Conservation (phyloP, 2,888 invertebrate genomes). For the Leucophenga maculata region DNA sequence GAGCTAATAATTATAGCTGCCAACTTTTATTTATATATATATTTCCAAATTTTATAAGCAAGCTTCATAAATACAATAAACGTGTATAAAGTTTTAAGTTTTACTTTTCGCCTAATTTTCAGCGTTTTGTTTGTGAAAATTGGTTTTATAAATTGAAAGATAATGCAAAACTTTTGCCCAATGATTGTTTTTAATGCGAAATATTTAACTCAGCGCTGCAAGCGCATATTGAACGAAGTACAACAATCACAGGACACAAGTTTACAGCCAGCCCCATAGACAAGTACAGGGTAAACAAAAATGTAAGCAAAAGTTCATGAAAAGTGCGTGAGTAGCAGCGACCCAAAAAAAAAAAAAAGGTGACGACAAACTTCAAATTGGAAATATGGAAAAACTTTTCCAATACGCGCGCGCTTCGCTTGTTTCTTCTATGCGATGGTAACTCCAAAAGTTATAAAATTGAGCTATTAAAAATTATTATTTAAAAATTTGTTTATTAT, state of each 20-base stretch:
- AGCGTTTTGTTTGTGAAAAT: not conserved
- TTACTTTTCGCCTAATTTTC: not conserved
- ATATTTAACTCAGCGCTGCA: not conserved
- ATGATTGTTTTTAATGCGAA: slow-evolving; percentile 2
- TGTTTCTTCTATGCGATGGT: not conserved
- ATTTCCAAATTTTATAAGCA: too few species aligned
- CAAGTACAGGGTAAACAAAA: too few species aligned
- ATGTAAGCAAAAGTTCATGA: not conserved
- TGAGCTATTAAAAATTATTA: too few species aligned
- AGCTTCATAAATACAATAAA: too few species aligned
- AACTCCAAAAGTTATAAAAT: too few species aligned
- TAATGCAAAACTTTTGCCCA: not conserved
- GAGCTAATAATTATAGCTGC: too few species aligned
- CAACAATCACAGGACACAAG: too few species aligned
- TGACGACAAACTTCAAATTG: slow-evolving; percentile 7
- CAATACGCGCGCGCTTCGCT: not conserved
- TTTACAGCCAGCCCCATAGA: not conserved
- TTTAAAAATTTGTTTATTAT: too few species aligned
- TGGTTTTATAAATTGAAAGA: not conserved
- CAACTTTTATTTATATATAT: too few species aligned
- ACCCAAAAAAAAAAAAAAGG: too few species aligned
- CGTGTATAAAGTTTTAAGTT: too few species aligned
- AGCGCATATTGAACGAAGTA: not conserved
- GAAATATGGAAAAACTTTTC: slow-evolving; percentile 13
- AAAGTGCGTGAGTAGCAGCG: too few species aligned